A percentile compares a stretch with the other conserved stretches of the same genome.
Conservation (phyloP, 2,888 invertebrate species). For the Epistrophella euchroma region DNA sequence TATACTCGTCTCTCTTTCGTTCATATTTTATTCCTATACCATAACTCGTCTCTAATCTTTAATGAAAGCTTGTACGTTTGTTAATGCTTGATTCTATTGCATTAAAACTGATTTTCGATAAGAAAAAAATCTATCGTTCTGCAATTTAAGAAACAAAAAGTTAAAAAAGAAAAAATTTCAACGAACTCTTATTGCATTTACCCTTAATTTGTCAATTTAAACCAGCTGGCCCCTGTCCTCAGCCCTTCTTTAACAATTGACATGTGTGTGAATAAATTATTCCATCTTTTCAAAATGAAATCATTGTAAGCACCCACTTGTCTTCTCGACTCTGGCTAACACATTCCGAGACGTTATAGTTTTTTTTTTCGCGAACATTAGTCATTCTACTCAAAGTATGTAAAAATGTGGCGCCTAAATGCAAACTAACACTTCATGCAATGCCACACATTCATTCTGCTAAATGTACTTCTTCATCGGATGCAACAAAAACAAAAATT, state of each 20-base stretch:
- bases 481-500: conserved; percentile 20
- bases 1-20: too few species aligned
- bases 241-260: not conserved
- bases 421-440: conserved; percentile 63
- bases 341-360: conserved; percentile 12
- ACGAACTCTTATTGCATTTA: not conserved
- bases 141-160: not conserved
- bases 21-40: too few species aligned
- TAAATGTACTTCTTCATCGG: conserved; percentile 12
- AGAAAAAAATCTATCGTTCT: not conserved
- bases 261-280: not conserved
- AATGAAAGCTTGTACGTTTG: too few species aligned
- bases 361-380: conserved; percentile 39
- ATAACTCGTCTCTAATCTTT: too few species aligned
- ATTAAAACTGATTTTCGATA: too few species aligned
- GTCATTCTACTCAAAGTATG: conserved; percentile 29
- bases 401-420: conserved; percentile 69
- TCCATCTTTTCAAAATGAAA: conserved; percentile 1
- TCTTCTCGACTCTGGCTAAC: not conserved
- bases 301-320: conserved; percentile 35
- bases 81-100: too few species aligned
- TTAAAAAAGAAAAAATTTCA: not conserved
- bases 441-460: conserved; percentile 49
- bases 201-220: conserved; percentile 3
- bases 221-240: not conserved